Percentiles rank a stretch among this genome's conserved stretches.
phyloP scores from a whole-genome alignment of 2,888 invertebrate genomes.

The Alcis repandata region DNA sequence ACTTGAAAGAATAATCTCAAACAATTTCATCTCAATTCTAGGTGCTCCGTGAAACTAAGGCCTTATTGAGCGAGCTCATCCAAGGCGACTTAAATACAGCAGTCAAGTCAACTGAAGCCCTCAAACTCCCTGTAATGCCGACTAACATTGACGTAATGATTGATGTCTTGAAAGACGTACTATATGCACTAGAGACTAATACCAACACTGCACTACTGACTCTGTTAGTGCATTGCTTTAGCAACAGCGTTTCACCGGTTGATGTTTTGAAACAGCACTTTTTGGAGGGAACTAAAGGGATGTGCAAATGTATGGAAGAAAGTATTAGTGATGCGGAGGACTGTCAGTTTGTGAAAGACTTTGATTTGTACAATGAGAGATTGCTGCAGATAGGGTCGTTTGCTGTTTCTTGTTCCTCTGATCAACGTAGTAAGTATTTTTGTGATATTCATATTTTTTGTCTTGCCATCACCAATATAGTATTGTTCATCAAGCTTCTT shows the following conservation, averaged over 20 bases:
- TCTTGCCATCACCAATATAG: too few species aligned
- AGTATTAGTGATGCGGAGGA: slow-evolving; percentile 72
- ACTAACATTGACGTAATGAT: slow-evolving; percentile 84
- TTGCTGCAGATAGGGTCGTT: slow-evolving; percentile 90
- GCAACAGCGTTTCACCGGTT: slow-evolving; percentile 64
- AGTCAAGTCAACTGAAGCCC: slow-evolving; percentile 71
- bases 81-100: slow-evolving; percentile 76
- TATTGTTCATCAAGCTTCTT: too few species aligned
- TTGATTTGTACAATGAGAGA: slow-evolving; percentile 89
- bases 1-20: not conserved
- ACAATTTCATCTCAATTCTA: slow-evolving; percentile 55
- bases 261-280: slow-evolving; percentile 70
- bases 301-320: slow-evolving; percentile 60
- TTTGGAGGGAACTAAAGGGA: slow-evolving; percentile 45
- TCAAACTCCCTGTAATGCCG: slow-evolving; percentile 77
- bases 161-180: slow-evolving; percentile 87
- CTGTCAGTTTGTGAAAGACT: slow-evolving; percentile 85
- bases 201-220: slow-evolving; percentile 89
- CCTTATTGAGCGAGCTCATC: slow-evolving; percentile 75
- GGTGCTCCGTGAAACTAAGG: slow-evolving; percentile 84
- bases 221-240: slow-evolving; percentile 80
- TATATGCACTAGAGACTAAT: slow-evolving; percentile 88
- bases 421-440: slow-evolving; percentile 71
- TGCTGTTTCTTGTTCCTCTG: slow-evolving; percentile 87
- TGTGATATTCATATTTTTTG: not conserved